Evolutionary conservation across 2,888 invertebrate species (phyloP), one percentile per base, ranked within the genome.

Genomic region (Scaptomyza cyrtandrae): DNA sequence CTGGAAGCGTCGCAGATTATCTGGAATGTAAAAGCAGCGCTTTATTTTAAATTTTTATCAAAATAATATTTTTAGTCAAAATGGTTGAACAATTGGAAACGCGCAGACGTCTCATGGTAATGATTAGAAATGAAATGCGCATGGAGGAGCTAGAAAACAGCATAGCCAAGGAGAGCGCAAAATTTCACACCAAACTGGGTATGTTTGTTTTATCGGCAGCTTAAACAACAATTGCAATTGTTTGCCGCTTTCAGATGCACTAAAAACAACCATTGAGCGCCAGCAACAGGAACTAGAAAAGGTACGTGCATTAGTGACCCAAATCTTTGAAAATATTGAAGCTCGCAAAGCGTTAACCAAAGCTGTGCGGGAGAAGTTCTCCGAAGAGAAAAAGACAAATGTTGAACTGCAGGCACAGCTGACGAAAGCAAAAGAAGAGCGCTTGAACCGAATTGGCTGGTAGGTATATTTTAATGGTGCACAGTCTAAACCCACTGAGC

Each of bases 361-460:
- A 16, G 31, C 39, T 7, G 9, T 86, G 7, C 27, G 31, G 0
- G 41, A 49, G 6, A 54, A 71, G 16, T 14, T 83, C n/a, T 37
- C 63, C 5, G 53, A 53, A 7, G 66, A 50, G 13, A 64, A 57
- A 2, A 44, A 70, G 3, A 29, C 37, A 2, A 63, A 57, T 7
- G 41, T 29, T 13, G 46, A 24, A 1, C 43, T 68, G 56, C 57
- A 44, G 13, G 10, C 58, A 3, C 48, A 62, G 27, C 37, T 80
- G 14, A 53, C n/a, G 0, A 14, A 33, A 3, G 29, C 13, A 6
- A 49, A 71, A 11, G 5, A 68, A 29, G 43, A 69, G 3, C 54
- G 64, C n/a, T 52, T 67, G n/a, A 53, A 67, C 14, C 10, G 61
- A 3, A 72, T 67, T 27, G 69, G 59, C 37, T 57, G 65, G 86